Evolutionary conservation across 1,140 invertebrate genomes (phyloP).

Genomic region (Adoxophyes honmai): DNA sequence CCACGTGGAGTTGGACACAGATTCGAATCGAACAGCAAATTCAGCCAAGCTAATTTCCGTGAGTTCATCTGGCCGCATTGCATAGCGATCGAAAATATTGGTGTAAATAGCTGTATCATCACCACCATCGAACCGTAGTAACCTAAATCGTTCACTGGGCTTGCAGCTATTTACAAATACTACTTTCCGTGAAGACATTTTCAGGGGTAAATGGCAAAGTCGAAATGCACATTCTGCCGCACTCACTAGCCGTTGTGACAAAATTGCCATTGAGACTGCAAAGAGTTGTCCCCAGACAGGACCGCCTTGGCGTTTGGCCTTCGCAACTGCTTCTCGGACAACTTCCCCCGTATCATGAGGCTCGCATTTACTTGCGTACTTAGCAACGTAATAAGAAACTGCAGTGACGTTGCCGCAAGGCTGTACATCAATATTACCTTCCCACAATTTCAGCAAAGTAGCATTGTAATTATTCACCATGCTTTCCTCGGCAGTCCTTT

Average conservation of each 20-base stretch:
- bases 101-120: constrained; percentile 19
- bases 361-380: background rate
- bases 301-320: background rate
- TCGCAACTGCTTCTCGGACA: background rate
- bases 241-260: constrained; percentile 20
- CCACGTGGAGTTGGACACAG: constrained; percentile 8
- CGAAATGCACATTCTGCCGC: constrained; percentile 26
- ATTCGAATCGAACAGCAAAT: constrained; percentile 23
- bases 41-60: constrained; percentile 27
- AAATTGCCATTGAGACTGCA: constrained; percentile 18
- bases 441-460: background rate
- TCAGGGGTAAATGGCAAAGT: constrained; percentile 24
- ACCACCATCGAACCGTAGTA: constrained; percentile 22
- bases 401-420: background rate
- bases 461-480: constrained; percentile 10
- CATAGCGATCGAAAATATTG: constrained; percentile 23
- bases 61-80: constrained; percentile 11
- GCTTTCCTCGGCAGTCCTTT: background rate
- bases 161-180: constrained; percentile 33
- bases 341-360: background rate
- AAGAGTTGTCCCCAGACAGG: background rate
- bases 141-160: constrained; percentile 23
- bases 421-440: constrained; percentile 11
- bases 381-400: constrained; percentile 3
- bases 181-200: constrained; percentile 25